These are phyloP conservation scores for Amiota communis DNA, from an alignment of 2,888 invertebrate species.

Conservation along the genomic window DNA sequence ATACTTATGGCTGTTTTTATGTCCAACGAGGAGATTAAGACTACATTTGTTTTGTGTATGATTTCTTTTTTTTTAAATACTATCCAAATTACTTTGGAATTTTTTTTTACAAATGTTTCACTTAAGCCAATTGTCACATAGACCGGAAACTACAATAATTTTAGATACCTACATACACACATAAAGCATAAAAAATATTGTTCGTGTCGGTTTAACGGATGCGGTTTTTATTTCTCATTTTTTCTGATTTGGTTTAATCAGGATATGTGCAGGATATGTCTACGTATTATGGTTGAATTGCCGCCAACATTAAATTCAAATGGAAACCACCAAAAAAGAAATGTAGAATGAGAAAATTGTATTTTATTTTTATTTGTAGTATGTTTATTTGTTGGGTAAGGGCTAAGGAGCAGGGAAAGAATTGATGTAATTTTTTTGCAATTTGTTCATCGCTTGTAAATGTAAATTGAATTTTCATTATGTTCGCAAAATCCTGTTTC, in stretches of 20 bases:
- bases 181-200: not conserved
- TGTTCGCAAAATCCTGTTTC: slow-evolving; percentile 27
- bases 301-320: slow-evolving; percentile 24
- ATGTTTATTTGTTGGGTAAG: not conserved
- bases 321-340: not conserved
- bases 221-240: slow-evolving; percentile 14
- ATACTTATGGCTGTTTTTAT: no score
- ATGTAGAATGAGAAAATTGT: not conserved
- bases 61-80: no score
- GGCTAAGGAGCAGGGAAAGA: no score
- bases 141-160: slow-evolving; percentile 23
- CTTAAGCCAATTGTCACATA: slow-evolving; percentile 25
- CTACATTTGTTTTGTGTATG: no score
- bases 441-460: slow-evolving; percentile 34
- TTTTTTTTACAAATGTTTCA: not conserved
- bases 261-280: slow-evolving; percentile 30
- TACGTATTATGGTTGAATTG: slow-evolving; percentile 27
- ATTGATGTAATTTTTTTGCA: slow-evolving; percentile 22
- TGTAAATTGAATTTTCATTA: slow-evolving; percentile 37
- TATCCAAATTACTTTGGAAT: not conserved
- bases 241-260: slow-evolving; percentile 11
- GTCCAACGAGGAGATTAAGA: no score
- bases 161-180: slow-evolving; percentile 11
- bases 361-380: not conserved
- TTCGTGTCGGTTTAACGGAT: slow-evolving; percentile 18